These are phyloP conservation scores for Prietella phreatophila DNA, from an alignment of 2,113 vertebrate species.

Conservation along the genomic window DNA sequence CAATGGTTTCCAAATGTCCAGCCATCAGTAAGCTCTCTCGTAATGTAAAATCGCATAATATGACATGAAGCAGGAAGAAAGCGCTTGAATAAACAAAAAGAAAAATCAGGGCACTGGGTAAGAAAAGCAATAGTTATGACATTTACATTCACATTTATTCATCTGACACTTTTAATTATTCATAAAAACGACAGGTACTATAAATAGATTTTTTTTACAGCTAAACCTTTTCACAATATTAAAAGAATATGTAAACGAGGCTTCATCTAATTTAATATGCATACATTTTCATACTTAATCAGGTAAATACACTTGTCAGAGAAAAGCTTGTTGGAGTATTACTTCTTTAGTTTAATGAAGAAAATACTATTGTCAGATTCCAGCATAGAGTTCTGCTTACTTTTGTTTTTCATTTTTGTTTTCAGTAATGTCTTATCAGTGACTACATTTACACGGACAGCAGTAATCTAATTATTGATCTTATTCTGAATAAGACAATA, in stretches of 20 bases:
- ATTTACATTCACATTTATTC: neutral
- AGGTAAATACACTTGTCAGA: neutral
- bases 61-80: neutral
- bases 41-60: neutral
- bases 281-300: neutral
- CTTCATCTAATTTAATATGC: neutral
- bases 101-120: neutral
- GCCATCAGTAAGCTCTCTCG: neutral
- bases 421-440: neutral
- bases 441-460: too few species aligned
- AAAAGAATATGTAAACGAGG: neutral
- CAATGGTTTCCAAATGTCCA: slow-evolving; percentile 19
- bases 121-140: neutral
- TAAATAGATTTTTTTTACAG: neutral
- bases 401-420: neutral
- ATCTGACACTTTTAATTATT: neutral
- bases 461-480: too few species aligned
- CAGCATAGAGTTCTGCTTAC: neutral
- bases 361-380: neutral
- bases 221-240: neutral
- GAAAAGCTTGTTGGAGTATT: neutral
- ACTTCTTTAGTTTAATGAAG: neutral
- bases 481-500: too few species aligned
- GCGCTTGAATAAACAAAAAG: neutral
- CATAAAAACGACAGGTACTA: neutral